Evolutionary conservation across 2,113 vertebrate species (phyloP), one percentile per base, ranked within the genome.

Genomic region (Callorhinus ursinus): DNA sequence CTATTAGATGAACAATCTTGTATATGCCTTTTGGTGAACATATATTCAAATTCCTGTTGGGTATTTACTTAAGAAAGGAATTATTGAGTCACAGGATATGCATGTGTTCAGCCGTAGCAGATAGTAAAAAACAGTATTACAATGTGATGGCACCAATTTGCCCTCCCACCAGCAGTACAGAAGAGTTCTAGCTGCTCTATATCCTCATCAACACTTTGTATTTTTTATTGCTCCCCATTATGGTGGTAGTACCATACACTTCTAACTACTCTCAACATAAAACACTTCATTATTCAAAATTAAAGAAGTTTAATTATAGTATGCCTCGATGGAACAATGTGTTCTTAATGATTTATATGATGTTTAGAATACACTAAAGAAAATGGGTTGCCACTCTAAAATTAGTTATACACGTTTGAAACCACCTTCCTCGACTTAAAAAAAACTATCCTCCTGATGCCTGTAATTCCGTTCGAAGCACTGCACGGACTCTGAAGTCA

Each of bases 201-300:
- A 12, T 76, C 31, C 42, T 71, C n/a, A 28, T 31, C 8, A 33
- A 93, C 67, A 85, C 22, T 67, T 86, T n/a, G 9, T 10, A 55
- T 31, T 79, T 86, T n/a, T 33, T 28, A 55, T 11, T 28, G 11
- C 61, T 69, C 79, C 7, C 15, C n/a, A 31, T 77, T 89, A 49
- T 57, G 11, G 55, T 63, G 31, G 39, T 26, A 67, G 26, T 14
- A 39, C 13, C 14, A 16, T 0, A 42, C 0, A 31, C 59, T 76
- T 86, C 46, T 65, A 69, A 82, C 24, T 55, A 65, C 13, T 90
- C 67, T 65, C 85, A 65, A 49, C 28, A 55, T n/a, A 65, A 77
- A 93, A 88, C 10, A 74, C 57, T 55, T 67, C 65, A 72, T 67
- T 72, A 77, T 8, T n/a, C 85, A 87, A 86, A 94, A 93, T 51